These are phyloP conservation scores for Acromyrmex echinatior DNA, from an alignment of 1,140 invertebrate genomes.

Conservation along the genomic window DNA sequence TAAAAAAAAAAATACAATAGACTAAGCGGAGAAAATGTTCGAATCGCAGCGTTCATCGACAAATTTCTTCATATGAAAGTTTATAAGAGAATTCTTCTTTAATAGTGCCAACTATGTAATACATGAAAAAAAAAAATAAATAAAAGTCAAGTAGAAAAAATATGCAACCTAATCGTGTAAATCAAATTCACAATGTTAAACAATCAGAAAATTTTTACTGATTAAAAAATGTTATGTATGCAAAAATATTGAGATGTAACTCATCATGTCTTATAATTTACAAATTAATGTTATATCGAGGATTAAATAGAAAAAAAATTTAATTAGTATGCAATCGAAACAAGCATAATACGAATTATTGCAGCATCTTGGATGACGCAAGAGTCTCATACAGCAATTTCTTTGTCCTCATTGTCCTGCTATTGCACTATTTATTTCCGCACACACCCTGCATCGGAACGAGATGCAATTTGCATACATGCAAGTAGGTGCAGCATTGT, in stretches of 20 bases:
- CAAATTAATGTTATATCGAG: not conserved
- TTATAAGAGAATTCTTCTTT: slow-evolving; percentile 46
- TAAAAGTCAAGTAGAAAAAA: slow-evolving; percentile 25
- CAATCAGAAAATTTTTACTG: not conserved
- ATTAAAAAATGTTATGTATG: not conserved
- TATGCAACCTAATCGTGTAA: not conserved
- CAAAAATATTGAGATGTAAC: slow-evolving; percentile 12
- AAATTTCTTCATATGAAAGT: slow-evolving; percentile 41
- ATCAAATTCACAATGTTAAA: not conserved
- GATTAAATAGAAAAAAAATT: not conserved
- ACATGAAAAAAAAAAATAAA: not conserved
- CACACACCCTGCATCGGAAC: slow-evolving; percentile 35
- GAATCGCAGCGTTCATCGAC: slow-evolving; percentile 38
- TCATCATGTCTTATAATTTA: not conserved
- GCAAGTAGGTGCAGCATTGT: slow-evolving; percentile 33
- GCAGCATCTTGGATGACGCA: not conserved
- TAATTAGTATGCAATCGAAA: not conserved
- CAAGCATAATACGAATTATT: not conserved
- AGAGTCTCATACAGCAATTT: slow-evolving; percentile 15
- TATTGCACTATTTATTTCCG: slow-evolving; percentile 52
- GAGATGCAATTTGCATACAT: slow-evolving; percentile 48
- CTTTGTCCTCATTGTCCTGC: slow-evolving; percentile 19
- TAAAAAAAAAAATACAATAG: not conserved
- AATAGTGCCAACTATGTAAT: slow-evolving; percentile 55
- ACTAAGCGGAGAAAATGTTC: not conserved